Evolutionary conservation across 2,797 vertebrate species (phyloP), one percentile per base, ranked within the genome.

Genomic region (Nasua narica): DNA sequence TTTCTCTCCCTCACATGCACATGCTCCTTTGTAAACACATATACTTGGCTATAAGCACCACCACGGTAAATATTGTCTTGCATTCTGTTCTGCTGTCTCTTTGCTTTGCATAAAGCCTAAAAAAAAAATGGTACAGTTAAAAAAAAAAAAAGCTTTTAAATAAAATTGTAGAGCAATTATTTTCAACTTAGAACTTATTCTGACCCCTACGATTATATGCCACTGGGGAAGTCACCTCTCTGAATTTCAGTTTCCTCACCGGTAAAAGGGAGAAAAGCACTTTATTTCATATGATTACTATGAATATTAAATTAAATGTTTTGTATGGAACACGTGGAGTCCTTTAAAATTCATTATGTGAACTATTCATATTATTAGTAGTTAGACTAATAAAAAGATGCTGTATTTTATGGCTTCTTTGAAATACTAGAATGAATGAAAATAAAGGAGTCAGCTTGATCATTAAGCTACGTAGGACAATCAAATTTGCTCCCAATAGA

Each of bases 261-360:
- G 52, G 21, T 65, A 40, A 82, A 79, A 91, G 43, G 40, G 21
- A 32, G 18, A 65, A 94, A 86, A 91, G 5, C 23, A 2, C 3
- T 74, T 54, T 40, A 88, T 74, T 67, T 92, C 32, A 60, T 52
- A 77, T 60, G 32, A 88, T 70, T 79, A 11, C 1, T 69, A 0
- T 79, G 82, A 95, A 90, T 67, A 94, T 82, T 46, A 74, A 88
- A 37, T 65, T 76, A 87, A 79, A 56, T 87, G n/a, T 60, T 77
- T 96, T 84, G 2, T 78, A 67, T 50, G 2, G 18, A 52, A 56
- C 10, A 74, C 8, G 37, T 69, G 65, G 21, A 58, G 40, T 40
- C 65, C 19, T 77, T 94, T 85, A 79, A 87, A 60, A 50, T 48
- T 5, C 67, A 74, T 65, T 72, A 69, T 65, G 7, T 72, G 43